These are phyloP conservation scores for Mantis religiosa DNA, from an alignment of 2,888 invertebrate genomes.

Conservation along the genomic window DNA sequence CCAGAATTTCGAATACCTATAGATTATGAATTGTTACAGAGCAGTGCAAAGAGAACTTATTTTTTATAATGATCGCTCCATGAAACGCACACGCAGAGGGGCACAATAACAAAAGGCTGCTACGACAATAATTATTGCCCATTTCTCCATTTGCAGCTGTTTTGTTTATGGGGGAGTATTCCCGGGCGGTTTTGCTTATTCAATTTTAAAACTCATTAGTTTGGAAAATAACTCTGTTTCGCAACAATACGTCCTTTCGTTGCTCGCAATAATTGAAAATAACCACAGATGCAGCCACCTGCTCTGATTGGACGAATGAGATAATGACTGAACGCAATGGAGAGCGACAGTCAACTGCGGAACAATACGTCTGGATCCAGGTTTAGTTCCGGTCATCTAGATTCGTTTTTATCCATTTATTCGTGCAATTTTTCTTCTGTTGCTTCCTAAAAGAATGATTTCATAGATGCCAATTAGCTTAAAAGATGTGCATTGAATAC, in stretches of 20 bases:
- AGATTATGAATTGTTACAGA: neutral
- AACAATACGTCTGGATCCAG: neutral
- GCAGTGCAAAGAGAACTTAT: neutral
- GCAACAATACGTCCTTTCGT: neutral
- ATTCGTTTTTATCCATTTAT: too few species aligned
- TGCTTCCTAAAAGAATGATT: too few species aligned
- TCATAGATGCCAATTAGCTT: too few species aligned
- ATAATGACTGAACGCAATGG: neutral
- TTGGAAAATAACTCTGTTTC: neutral
- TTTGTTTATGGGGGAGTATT: neutral
- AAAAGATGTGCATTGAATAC: too few species aligned
- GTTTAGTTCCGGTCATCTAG: neutral
- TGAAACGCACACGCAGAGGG: neutral
- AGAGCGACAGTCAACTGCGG: neutral
- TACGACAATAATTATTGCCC: neutral
- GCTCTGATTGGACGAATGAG: neutral
- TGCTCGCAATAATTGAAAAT: neutral
- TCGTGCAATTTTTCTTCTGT: too few species aligned
- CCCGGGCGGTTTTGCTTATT: neutral
- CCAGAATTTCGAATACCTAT: too few species aligned
- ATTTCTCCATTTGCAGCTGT: neutral
- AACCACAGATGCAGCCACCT: neutral
- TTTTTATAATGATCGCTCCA: neutral
- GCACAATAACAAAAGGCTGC: neutral
- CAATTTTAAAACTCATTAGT: neutral